phyloP scores from a whole-genome alignment of 2,113 vertebrate species.

The Nannobrachium achirus region DNA sequence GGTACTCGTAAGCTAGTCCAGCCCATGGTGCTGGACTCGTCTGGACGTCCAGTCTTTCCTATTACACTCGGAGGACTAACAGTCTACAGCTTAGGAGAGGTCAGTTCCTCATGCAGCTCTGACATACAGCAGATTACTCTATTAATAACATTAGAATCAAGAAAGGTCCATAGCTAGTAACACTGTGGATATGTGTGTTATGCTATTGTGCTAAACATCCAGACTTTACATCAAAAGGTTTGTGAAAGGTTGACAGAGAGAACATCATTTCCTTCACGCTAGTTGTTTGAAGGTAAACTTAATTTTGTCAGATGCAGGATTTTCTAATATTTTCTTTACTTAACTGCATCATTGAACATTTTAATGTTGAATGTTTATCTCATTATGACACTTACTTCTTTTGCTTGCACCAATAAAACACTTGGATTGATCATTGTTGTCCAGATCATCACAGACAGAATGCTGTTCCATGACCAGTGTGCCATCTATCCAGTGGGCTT shows the following conservation, averaged over 20 bases:
- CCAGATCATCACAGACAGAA: constrained; percentile 88
- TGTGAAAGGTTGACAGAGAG: too few relatives aligned
- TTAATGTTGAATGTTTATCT: neutral
- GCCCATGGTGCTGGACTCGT: constrained; percentile 87
- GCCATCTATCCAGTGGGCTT: constrained; percentile 92
- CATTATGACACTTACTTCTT: neutral
- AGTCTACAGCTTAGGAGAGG: constrained; percentile 91
- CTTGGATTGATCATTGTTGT: neutral
- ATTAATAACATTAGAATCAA: too few relatives aligned
- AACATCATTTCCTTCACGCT: too few relatives aligned
- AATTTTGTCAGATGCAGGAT: too few relatives aligned
- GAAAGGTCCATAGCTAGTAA: too few relatives aligned
- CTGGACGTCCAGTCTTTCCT: constrained; percentile 88
- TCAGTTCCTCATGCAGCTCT: constrained; percentile 58
- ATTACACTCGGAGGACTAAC: constrained; percentile 88
- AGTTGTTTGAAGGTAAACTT: too few relatives aligned
- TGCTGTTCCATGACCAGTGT: constrained; percentile 85
- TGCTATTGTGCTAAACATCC: too few relatives aligned
- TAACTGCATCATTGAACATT: too few relatives aligned
- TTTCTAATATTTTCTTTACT: too few relatives aligned
- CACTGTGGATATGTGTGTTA: too few relatives aligned
- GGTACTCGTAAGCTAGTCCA: constrained; percentile 84
- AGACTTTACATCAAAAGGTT: too few relatives aligned
- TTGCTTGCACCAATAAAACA: neutral
- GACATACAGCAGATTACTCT: too few relatives aligned